A percentile compares a stretch with the other conserved stretches of the same genome.
Evolutionary conservation across 1,140 invertebrate species (phyloP).

Genomic region (Diorhabda sublineata): DNA sequence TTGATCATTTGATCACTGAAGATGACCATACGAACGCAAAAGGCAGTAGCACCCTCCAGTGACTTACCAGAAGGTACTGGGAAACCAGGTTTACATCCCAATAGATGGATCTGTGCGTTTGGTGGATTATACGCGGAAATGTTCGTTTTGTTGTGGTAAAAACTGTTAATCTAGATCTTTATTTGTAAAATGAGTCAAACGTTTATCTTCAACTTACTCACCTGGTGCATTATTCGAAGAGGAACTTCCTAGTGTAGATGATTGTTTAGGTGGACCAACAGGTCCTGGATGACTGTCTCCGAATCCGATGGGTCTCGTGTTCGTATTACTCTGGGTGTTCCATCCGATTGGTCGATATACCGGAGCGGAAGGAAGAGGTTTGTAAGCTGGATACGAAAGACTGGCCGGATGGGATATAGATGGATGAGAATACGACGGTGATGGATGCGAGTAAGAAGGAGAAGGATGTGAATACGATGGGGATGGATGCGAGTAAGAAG

Average conservation of each 20-base stretch:
- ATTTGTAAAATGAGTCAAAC: background rate
- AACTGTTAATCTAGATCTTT: too few species aligned
- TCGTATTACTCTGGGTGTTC: background rate
- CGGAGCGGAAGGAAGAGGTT: background rate
- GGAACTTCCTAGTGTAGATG: background rate
- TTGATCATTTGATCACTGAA: too few species aligned
- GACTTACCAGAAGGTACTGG: too few species aligned
- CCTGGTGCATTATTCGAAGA: background rate
- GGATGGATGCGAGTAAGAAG: conserved; percentile 4
- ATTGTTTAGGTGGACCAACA: conserved; percentile 17
- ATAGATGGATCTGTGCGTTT: too few species aligned
- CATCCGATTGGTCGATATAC: conserved; percentile 1
- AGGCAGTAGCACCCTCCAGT: too few species aligned
- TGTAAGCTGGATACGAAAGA: conserved; percentile 7
- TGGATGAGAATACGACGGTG: conserved; percentile 8
- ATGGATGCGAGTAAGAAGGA: conserved; percentile 5
- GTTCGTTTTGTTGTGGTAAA: too few species aligned
- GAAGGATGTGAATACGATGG: conserved; percentile 6
- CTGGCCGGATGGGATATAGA: background rate
- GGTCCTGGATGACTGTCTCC: conserved; percentile 16
- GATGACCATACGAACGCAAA: too few species aligned
- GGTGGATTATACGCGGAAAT: too few species aligned
- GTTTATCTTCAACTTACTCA: background rate
- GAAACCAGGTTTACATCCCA: too few species aligned
- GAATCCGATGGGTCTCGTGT: conserved; percentile 17